These are phyloP conservation scores for Eupithecia pulchellata DNA, from an alignment of 2,888 invertebrate genomes.

Conservation along the genomic window DNA sequence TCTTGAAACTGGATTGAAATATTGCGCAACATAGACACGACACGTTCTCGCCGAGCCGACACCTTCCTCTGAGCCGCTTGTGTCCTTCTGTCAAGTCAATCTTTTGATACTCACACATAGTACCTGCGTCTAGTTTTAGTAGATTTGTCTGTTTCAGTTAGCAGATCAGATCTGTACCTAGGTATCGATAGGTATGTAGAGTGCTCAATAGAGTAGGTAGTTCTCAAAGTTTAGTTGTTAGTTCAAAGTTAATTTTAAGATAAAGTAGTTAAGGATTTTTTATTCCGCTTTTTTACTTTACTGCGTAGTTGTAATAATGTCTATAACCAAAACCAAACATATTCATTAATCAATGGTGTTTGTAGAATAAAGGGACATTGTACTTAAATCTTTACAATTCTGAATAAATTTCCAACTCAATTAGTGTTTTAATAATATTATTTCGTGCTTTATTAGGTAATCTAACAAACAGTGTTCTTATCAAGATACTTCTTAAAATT, in stretches of 20 bases:
- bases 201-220: constrained; percentile 8
- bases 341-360: constrained; percentile 11
- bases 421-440: constrained; percentile 9
- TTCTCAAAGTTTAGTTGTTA: not conserved
- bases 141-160: not conserved
- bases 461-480: constrained; percentile 4
- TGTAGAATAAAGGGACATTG: constrained; percentile 14
- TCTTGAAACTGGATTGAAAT: not conserved
- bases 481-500: not conserved
- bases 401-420: constrained; percentile 17
- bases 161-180: constrained; percentile 19
- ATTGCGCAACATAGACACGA: not conserved
- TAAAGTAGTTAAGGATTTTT: not conserved
- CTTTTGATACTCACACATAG: not conserved
- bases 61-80: not conserved
- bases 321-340: constrained; percentile 1
- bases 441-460: constrained; percentile 26
- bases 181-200: too few relatives aligned
- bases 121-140: not conserved
- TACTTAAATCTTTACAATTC: constrained; percentile 19
- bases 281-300: not conserved
- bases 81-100: not conserved
- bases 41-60: not conserved
- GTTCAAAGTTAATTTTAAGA: not conserved
- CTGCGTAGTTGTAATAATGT: constrained; percentile 10